Base-by-base conservation (phyloP, 2,113 vertebrate species). In the Aleadryas rufinucha region DNA sequence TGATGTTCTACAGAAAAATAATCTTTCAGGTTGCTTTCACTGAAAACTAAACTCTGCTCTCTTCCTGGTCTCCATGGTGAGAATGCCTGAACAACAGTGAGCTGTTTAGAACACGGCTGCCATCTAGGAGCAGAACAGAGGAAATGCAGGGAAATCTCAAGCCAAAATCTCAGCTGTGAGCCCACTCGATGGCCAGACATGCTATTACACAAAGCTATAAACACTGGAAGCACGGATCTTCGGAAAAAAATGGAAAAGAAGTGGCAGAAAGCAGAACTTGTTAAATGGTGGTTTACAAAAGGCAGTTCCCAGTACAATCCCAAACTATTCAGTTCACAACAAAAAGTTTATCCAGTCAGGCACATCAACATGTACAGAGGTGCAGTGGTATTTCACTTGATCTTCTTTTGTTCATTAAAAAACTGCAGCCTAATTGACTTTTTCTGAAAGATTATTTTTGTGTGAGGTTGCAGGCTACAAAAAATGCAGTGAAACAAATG, bases 101-200 rank as follows among this genome's bases (percentile, higher is more conserved):
- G 31, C 18, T 56, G 68, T 19, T 81, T 16, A 30, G 92, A 65
- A 76, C 64, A 74, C 82, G 75, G 76, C 78, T 97, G 93, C 93
- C 96, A 95, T 23, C 93, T 82, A 95, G 95, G 64, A 95, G 91
- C 56, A 92, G 41, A 81, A 79, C 2, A 76, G 7, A 47, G 77
- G 37, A 93, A 87, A 66, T 18, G 45, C 95, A 96, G 39, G 71
- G 72, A 82, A 64, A 74, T 9, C 33, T 47, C 77, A 27, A 66
- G 16, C 10, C 41, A 60, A 42, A 60, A 59, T 19, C 15, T 16
- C 27, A 75, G 24, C 49, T 72, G 56, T 27, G 41, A 71, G 63
- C 27, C 19, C 42, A 22, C 49, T 9, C 6, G 9, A 53, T 16
- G 50, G 49, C n/a, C 72, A 78, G 12, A 74, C n/a, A 26, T 1